Evolutionary conservation across 2,888 invertebrate species (phyloP).

Genomic region (Coelinius sp.): DNA sequence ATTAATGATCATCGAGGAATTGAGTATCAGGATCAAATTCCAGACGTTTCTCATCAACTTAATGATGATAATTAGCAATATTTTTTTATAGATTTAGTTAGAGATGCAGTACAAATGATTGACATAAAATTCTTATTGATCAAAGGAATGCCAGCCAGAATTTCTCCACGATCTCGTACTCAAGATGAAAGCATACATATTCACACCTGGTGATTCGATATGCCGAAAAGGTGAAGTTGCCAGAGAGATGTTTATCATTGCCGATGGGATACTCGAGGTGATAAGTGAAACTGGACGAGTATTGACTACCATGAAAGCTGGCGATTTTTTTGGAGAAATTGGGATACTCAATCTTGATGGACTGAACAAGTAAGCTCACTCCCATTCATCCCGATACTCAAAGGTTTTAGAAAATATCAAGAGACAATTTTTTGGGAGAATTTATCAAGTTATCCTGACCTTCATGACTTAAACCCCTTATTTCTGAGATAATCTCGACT

Average conservation of each 20-base stretch:
- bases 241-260: conserved; percentile 98
- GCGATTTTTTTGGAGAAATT: conserved; percentile 98
- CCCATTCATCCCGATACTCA: neutral
- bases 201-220: conserved; percentile 97
- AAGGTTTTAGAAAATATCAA: too few relatives aligned
- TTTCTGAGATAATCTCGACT: too few relatives aligned
- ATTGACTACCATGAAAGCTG: conserved; percentile 95
- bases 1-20: neutral
- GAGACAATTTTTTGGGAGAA: too few relatives aligned
- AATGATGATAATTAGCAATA: neutral
- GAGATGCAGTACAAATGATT: neutral
- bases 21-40: neutral
- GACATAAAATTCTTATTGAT: neutral
- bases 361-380: conserved; percentile 85
- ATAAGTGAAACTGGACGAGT: conserved; percentile 95
- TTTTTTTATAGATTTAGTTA: too few relatives aligned
- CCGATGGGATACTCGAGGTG: conserved; percentile 96
- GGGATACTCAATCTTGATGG: conserved; percentile 96
- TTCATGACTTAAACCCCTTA: too few relatives aligned
- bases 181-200: conserved; percentile 98
- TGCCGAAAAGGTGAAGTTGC: conserved; percentile 96
- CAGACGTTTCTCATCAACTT: neutral
- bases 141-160: conserved; percentile 95
- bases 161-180: conserved; percentile 96
- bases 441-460: too few relatives aligned